Conservation (phyloP, 2,113 vertebrate species). For the Orthonyx spaldingii region DNA sequence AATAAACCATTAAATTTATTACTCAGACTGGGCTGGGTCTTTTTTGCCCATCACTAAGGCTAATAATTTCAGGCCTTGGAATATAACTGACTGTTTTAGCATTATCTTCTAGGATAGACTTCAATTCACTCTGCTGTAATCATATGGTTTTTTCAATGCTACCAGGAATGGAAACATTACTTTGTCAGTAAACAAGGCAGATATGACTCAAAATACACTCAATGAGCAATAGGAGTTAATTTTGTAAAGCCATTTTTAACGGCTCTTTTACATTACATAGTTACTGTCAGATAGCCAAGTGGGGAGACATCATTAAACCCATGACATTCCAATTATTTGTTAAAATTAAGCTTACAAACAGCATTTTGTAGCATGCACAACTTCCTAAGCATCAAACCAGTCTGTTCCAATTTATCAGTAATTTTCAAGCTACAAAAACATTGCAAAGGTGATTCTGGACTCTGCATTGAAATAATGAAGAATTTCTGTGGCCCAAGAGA, state of each 20-base stretch:
- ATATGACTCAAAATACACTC: conserved; percentile 49
- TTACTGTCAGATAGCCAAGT: conserved; percentile 57
- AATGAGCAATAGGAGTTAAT: conserved; percentile 40
- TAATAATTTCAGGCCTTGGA: conserved; percentile 27
- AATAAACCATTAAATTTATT: neutral
- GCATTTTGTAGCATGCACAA: conserved; percentile 2
- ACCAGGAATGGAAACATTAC: conserved; percentile 11
- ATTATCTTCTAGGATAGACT: neutral
- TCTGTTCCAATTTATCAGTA: neutral
- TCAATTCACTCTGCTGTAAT: conserved; percentile 1
- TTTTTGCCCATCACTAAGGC: neutral
- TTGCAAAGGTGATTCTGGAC: neutral
- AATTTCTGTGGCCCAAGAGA: neutral
- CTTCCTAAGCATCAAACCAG: neutral
- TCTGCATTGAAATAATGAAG: neutral
- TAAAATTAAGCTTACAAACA: conserved; percentile 53
- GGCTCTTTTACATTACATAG: conserved; percentile 43
- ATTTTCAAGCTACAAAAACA: neutral
- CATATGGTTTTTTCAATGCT: neutral
- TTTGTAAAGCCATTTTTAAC: conserved; percentile 61
- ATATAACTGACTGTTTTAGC: conserved; percentile 34
- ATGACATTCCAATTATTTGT: conserved; percentile 64
- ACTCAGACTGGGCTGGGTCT: neutral
- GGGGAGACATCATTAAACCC: conserved; percentile 58
- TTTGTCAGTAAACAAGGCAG: conserved; percentile 42